Base-by-base conservation (phyloP, 2,797 vertebrate species). In the Buphagus erythrorhynchus region DNA sequence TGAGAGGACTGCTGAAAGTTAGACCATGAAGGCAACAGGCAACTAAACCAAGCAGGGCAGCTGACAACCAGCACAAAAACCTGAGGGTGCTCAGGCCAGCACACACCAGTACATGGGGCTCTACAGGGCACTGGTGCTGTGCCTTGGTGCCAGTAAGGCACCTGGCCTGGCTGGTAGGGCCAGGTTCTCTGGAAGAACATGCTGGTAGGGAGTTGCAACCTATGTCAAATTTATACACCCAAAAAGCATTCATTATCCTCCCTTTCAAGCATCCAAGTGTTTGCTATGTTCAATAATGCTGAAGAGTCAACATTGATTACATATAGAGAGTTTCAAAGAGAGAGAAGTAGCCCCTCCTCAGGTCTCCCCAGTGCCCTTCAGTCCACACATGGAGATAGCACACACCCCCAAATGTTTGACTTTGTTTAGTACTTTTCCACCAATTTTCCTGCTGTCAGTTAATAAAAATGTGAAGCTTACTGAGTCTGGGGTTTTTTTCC, bases 401-500 rank as follows among this genome's bases (percentile, higher is more conserved):
- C 33, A 43, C 25, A 24, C 33, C 14, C 18, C 22, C 43, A 42
- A 18, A 58, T 86, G 33, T 92, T 93, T 90, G 52, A 71, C 76
- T 86, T 89, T 42, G 21, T 79, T 6, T n/a, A 83, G 73, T 83
- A 65, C 74, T 96, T 95, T 82, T 49, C 82, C 73, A 72, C 58
- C 1, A 0, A 17, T 90, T 79, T 91, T 77, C 42, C 49, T 72
- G 52, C 46, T 48, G 48, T 38, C 55, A 57, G 55, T 81, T 94
- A 93, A 95, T 94, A 95, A 91, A 95, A 90, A 49, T 14, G 16
- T 88, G 57, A 86, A 63, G 76, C 13, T 81, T 84, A 76, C 55
- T 0, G 18, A 63, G 55, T 69, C 40, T 67, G 82, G 5, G 65
- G 69, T 93, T 93, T 91, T 67, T 61, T 86, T 94, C 76, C 67